These are phyloP conservation scores for Drosophila nr. perissopoda DNA, from an alignment of 2,888 invertebrate genomes.

Conservation along the genomic window DNA sequence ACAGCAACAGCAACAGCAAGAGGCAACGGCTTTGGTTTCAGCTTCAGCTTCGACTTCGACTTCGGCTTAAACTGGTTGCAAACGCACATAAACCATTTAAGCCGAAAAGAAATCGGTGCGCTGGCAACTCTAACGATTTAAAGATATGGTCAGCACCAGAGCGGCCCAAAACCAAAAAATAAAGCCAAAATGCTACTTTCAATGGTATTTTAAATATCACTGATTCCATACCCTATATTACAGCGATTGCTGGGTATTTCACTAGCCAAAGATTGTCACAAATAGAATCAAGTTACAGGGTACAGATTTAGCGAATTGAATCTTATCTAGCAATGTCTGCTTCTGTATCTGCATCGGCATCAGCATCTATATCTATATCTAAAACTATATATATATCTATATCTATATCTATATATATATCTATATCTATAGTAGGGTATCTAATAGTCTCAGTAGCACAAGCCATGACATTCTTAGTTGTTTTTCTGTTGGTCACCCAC, in stretches of 20 bases:
- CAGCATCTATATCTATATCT: not conserved
- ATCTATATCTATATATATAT: not conserved
- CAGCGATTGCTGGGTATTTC: not conserved
- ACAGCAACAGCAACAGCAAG: constrained; percentile 34
- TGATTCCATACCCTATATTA: constrained; percentile 24
- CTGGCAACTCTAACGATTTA: constrained; percentile 68
- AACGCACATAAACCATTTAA: constrained; percentile 81
- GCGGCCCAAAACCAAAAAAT: constrained; percentile 24
- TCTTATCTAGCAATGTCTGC: not conserved
- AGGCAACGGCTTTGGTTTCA: constrained; percentile 18
- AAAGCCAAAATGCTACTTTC: constrained; percentile 39
- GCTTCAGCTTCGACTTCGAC: constrained; percentile 31
- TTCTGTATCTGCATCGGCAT: not conserved
- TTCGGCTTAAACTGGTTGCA: constrained; percentile 75
- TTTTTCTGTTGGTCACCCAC: constrained; percentile 44
- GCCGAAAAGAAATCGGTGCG: constrained; percentile 76
- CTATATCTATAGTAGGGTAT: constrained; percentile 23
- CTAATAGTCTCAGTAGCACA: constrained; percentile 4
- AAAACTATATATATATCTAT: not conserved
- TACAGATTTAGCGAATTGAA: not conserved
- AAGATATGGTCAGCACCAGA: constrained; percentile 46
- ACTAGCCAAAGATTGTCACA: not conserved
- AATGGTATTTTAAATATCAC: constrained; percentile 41
- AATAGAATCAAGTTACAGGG: not conserved
- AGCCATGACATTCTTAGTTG: constrained; percentile 12